These are phyloP conservation scores for Lamprotornis superbus DNA, from an alignment of 2,113 vertebrate genomes.

Conservation along the genomic window DNA sequence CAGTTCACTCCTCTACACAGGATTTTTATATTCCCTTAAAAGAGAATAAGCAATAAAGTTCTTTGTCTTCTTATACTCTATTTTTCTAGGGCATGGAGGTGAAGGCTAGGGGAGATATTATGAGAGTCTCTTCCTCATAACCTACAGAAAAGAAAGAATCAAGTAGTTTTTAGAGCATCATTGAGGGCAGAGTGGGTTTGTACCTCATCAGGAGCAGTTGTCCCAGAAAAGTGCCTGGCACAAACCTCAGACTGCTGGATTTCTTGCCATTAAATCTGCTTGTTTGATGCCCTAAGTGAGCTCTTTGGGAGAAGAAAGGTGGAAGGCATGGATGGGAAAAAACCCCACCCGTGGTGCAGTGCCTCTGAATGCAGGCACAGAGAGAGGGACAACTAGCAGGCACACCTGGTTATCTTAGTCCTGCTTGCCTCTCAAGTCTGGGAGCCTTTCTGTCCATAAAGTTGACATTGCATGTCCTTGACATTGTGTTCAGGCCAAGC, in stretches of 20 bases:
- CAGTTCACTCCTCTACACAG: neutral
- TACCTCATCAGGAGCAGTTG: neutral
- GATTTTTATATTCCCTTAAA: neutral
- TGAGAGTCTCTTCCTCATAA: neutral
- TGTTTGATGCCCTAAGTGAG: neutral
- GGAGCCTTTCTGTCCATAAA: neutral
- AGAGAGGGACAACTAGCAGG: neutral
- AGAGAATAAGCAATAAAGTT: neutral
- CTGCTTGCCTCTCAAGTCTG: neutral
- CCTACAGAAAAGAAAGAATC: neutral
- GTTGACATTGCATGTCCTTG: neutral
- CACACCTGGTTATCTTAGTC: neutral
- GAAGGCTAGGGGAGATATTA: neutral
- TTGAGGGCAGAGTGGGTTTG: neutral
- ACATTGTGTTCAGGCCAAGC: neutral
- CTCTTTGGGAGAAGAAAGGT: neutral
- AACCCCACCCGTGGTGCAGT: neutral
- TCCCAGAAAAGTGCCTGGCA: neutral
- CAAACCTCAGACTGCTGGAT: neutral
- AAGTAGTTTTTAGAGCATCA: neutral
- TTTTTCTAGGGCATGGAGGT: neutral
- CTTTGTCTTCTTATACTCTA: neutral
- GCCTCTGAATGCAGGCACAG: neutral
- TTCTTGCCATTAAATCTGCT: neutral
- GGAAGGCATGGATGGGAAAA: neutral